Base-by-base conservation (phyloP, 1,140 invertebrate genomes). In the Dendroctonus valens region DNA sequence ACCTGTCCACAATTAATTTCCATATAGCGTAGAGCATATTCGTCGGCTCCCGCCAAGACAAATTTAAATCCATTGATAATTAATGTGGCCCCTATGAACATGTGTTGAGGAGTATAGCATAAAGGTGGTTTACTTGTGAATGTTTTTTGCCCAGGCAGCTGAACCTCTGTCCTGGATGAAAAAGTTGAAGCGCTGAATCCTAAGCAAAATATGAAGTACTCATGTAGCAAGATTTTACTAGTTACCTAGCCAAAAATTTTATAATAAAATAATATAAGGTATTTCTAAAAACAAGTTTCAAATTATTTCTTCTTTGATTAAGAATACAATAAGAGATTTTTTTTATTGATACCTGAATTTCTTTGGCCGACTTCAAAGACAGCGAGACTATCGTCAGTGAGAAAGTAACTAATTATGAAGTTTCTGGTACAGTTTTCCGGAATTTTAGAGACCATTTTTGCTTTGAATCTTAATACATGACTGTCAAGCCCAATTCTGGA, bases 21-120 rank as follows among this genome's bases (percentile, higher is more conserved):
- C 93, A 96, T 92, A 76, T 93, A 95, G 50, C 86, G 82, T 59
- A 94, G 80, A 5, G 90, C 88, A 77, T 94, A 96, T 75, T 94
- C 89, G 77, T 97, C 94, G 7, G 92, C 91, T 39, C 87, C 87
- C 14, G 86, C 81, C 5, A 96, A 78, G 61, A 88, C 74, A 76
- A 96, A 96, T 11, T 86, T 80, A 76, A 91, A 91, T 71, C 86
- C 84, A 77, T 90, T 89, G 15, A 96, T 83, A 41, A 86, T 85
- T 8, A 96, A 70, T 26, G 81, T 82, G 37, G 89, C 87, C 38
- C 93, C 93, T 7, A 96, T 83, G 79, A 87, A 96, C 78, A 96
- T 88, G 76, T 96, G 87, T 66, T 86, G 79, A 5, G 91, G 83
- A 0, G 83, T 82, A 75, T 92, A 94, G 68, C 86, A 87, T 51